Conservation (phyloP, 2,113 vertebrate genomes). For the Cettia cetti region DNA sequence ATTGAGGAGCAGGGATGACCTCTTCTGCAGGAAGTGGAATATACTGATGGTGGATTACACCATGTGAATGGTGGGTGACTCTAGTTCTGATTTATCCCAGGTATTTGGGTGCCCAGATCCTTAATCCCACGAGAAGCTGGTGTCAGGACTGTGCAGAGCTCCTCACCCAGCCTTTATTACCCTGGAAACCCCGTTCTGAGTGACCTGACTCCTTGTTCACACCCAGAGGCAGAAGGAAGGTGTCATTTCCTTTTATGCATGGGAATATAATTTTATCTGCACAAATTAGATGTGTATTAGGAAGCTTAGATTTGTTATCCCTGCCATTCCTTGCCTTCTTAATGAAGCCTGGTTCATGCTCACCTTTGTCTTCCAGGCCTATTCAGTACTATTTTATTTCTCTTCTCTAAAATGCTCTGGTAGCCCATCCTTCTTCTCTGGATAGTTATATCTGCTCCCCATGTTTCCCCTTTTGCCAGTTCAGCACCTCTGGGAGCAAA, state of each 20-base stretch:
- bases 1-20: background rate
- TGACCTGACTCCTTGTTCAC: background rate
- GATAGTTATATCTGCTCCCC: background rate
- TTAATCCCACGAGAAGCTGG: background rate
- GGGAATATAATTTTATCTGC: background rate
- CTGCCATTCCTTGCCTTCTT: background rate
- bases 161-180: background rate
- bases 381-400: slow-evolving; percentile 10
- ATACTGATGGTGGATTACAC: background rate
- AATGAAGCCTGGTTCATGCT: background rate
- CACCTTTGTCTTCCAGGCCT: background rate
- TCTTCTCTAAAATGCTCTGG: background rate
- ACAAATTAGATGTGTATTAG: background rate
- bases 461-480: slow-evolving; percentile 1
- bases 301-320: background rate
- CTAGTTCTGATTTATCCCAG: background rate
- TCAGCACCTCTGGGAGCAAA: slow-evolving; percentile 43
- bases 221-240: background rate
- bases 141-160: background rate
- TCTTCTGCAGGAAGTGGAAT: background rate
- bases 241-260: background rate
- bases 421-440: background rate
- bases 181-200: background rate
- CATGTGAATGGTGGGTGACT: background rate
- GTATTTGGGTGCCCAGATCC: background rate